Evolutionary conservation across 2,797 vertebrate species (phyloP).

Genomic region (Lepidocolaptes lacrymiger): DNA sequence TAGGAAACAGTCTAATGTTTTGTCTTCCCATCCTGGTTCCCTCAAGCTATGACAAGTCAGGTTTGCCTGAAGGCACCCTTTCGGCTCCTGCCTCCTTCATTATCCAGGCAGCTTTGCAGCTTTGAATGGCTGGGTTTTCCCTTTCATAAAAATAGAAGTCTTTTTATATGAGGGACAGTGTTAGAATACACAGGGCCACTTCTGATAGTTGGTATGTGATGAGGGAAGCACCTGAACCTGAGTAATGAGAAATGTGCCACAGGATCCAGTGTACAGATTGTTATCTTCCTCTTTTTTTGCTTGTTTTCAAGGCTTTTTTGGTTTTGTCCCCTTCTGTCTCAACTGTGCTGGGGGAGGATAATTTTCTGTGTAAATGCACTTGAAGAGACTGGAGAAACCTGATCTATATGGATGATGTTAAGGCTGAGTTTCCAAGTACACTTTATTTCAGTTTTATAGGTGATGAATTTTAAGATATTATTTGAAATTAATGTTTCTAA

Average conservation of each 20-base stretch:
- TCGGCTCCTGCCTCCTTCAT: neutral
- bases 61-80: neutral
- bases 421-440: neutral
- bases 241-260: neutral
- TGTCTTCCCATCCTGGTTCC: neutral
- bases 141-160: fast-evolving
- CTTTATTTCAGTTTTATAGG: neutral
- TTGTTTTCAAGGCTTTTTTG: neutral
- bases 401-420: neutral
- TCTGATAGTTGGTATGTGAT: neutral
- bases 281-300: neutral
- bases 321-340: neutral
- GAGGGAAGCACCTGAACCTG: neutral
- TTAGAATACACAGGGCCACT: neutral
- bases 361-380: neutral
- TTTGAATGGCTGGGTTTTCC: neutral
- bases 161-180: neutral
- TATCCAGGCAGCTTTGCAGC: neutral
- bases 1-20: neutral
- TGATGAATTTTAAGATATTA: neutral
- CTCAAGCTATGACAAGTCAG: neutral
- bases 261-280: neutral
- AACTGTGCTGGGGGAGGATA: neutral
- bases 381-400: neutral
- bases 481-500: neutral